Evolutionary conservation across 2,797 vertebrate genomes (phyloP).

Genomic region (Gallinago nigripennis): DNA sequence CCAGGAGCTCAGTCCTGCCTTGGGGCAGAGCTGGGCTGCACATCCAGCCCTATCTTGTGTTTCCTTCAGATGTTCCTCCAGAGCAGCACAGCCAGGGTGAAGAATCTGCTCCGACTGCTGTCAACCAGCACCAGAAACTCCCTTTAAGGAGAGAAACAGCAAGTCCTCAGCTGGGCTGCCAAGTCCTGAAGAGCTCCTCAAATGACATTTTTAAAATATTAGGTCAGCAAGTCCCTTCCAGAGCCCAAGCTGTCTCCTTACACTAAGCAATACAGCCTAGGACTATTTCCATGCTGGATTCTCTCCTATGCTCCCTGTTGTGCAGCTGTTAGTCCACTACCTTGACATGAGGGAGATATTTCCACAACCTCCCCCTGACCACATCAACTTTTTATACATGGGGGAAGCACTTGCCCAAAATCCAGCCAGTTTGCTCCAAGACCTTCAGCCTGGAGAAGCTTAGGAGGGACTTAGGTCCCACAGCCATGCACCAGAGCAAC

Average conservation of each 20-base stretch:
- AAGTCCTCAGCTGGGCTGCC: not conserved
- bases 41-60: not conserved
- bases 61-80: not conserved
- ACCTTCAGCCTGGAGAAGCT: not conserved
- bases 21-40: not conserved
- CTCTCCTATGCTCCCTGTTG: not conserved
- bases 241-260: not conserved
- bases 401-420: not conserved
- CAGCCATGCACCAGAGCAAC: not conserved
- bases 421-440: not conserved
- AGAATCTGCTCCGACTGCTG: not conserved
- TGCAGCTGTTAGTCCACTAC: not conserved
- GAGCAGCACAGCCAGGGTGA: not conserved
- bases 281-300: not conserved
- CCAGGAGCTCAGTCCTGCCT: not conserved
- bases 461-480: not conserved
- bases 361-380: not conserved
- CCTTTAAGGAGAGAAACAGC: conserved; percentile 28
- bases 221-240: not conserved
- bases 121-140: not conserved
- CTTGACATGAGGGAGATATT: not conserved
- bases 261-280: not conserved
- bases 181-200: not conserved
- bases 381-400: accelerated
- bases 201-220: not conserved